These are phyloP conservation scores for zebrafish (Danio rerio) DNA, from an alignment of 2,113 vertebrate genomes.

Conservation along the genomic window GRCz12tu NC_133186.1:33633501-33634000, in stretches of 20 bases:
- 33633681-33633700: neutral
- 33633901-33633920: conserved; percentile 9
- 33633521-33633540: neutral
- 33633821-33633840: neutral
- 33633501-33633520: neutral
- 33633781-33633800: neutral
- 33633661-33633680: neutral
- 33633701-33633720: neutral
- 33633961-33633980: conserved; percentile 7
- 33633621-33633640: neutral
- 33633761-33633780: neutral
- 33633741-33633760: neutral
- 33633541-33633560: neutral
- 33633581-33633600: neutral
- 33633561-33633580: neutral
- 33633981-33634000: neutral
- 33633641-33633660: neutral
- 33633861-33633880: neutral
- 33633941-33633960: conserved; percentile 8
- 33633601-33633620: neutral
- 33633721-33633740: neutral
- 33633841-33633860: neutral
- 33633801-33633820: neutral
- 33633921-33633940: neutral
- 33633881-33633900: conserved; percentile 16